Evolutionary conservation across 2,797 vertebrate genomes (phyloP), one percentile per base, ranked within the genome.

Genomic region (Mionectes olivaceus): DNA sequence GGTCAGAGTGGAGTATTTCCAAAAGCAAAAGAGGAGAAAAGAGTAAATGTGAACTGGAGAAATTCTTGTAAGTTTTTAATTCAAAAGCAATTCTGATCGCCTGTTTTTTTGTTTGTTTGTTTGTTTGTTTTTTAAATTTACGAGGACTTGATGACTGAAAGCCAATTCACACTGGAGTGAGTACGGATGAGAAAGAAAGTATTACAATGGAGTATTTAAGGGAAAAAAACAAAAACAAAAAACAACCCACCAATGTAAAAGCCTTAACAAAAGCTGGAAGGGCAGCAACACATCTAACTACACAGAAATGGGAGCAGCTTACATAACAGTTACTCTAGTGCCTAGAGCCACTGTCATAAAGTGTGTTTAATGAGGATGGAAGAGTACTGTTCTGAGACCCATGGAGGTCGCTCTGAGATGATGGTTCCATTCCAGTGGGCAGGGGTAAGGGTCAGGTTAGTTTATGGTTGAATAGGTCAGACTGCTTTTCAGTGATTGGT

Each of bases 331-430:
- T 70, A 76, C 41, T 80, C 10, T 18, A 53, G n/a, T 67, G 44
- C 91, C 67, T 83, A 83, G 21, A 90, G 85, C 44, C 59, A 86
- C 56, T 89, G 59, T 76, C 81, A 93, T 82, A 56, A 90, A 90
- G 37, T 56, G 35, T 59, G 44, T 76, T 94, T 86, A 84, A 89
- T 14, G 46, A 87, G 77, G 46, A 68, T n/a, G 37, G 59, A 86
- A 95, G 59, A 87, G 50, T 33, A 53, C 53, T 39, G 60, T 39
- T 89, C 53, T 53, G 67, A 93, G 57, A 84, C 30, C 17, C 59
- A 37, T 2, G 3, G 52, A 84, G 53, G 59, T 75, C 73, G 74
- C 44, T 39, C 37, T 52, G 69, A 56, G 32, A 47, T 24, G 63
- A 91, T 56, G 56, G 64, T 64, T 77, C 44, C 25, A 25, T 80